phyloP scores from a whole-genome alignment of 2,113 vertebrate species.

The Alaudala cheleensis region DNA sequence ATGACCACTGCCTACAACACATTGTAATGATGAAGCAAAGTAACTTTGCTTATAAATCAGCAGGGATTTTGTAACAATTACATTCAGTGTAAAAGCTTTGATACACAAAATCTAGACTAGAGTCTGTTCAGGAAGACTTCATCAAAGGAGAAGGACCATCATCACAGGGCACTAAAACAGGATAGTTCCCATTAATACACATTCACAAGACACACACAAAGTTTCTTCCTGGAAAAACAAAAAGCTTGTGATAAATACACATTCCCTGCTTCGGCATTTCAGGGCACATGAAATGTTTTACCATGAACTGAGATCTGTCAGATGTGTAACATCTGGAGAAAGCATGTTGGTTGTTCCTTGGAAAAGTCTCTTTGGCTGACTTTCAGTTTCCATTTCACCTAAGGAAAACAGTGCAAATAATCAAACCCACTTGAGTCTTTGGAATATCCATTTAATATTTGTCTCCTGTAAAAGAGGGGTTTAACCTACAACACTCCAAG shows the following conservation, averaged over 20 bases:
- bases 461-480: background rate
- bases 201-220: rapidly evolving
- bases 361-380: constrained; percentile 96
- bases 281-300: constrained; percentile 64
- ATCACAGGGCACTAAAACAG: background rate
- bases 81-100: background rate
- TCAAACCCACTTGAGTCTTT: constrained; percentile 3
- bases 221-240: background rate
- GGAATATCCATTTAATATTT: background rate
- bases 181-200: background rate
- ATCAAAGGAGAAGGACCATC: background rate
- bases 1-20: background rate
- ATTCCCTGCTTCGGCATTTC: background rate
- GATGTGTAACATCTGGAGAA: constrained; percentile 83
- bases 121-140: background rate
- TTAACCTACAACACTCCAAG: background rate
- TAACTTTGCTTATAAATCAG: background rate
- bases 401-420: constrained; percentile 48
- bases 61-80: background rate
- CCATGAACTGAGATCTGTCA: constrained; percentile 90
- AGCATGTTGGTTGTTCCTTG: constrained; percentile 94
- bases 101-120: background rate
- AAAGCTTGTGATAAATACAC: background rate
- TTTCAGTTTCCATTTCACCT: constrained; percentile 97
- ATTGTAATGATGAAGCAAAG: background rate